Base-by-base conservation (phyloP, 2,888 invertebrate species). In the Villa cingulata region DNA sequence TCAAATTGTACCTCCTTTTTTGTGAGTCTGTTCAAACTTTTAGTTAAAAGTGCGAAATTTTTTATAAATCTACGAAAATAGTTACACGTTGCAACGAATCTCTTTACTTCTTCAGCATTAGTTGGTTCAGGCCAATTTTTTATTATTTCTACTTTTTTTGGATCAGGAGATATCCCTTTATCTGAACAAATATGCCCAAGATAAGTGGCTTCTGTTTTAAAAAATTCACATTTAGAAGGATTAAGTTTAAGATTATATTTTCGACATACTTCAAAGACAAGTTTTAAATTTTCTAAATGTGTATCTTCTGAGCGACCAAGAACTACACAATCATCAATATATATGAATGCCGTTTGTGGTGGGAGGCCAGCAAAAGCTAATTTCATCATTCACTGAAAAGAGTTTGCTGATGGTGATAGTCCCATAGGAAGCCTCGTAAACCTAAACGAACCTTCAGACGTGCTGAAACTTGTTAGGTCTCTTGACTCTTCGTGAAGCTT, bases 321-420 rank as follows among this genome's bases (percentile, higher is more conserved):
- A 10, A 55, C 55, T 9, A 56, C 50, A 16, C 55, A 37, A 49
- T 57, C 56, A 47, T 57, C 55, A 51, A 57, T 54, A 38, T 54
- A 54, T 17, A 57, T 32, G 23, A 57, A 56, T 38, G 48, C 48
- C 49, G 52, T 48, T 46, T 50, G 49, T 10, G 52, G 55, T 9
- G 43, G 43, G 15, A 53, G 12, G 2, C 53, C 51, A 17, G 54
- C 42, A 48, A 57, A 55, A 14, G 55, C 55, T 4, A 54, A 34
- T 4, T 52, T 40, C 58, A 59, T 57, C 56, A 59, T 56, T 37
- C 57, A 23, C 41, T 49, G 51, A 42, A 59, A 58, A 39, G 56
- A 54, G 32, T 52, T 54, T 14, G 55, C 54, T 36, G 53, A 51
- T 2, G 55, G 49, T n/a, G 46, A 48, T 20, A 57, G 42, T 3